These are phyloP conservation scores for Phocoena sinus DNA, from an alignment of 2,113 vertebrate genomes.

Conservation along the genomic window DNA sequence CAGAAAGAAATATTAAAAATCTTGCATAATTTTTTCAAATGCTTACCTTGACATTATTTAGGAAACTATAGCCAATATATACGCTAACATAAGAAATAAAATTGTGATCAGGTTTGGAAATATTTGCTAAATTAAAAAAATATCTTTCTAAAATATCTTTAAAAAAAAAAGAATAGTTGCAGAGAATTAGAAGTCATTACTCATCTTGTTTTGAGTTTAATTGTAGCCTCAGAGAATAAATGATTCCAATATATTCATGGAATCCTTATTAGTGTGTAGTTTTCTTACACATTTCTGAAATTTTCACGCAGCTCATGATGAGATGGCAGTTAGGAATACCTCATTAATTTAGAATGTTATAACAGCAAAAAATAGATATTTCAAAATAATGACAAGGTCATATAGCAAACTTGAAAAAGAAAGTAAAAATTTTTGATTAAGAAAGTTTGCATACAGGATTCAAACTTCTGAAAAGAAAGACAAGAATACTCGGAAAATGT, in stretches of 20 bases:
- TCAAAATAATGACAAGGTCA: not conserved
- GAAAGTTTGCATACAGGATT: not conserved
- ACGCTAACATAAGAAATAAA: not conserved
- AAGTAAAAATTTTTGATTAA: not conserved
- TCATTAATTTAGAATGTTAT: not conserved
- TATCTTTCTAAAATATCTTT: not conserved
- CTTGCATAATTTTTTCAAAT: not conserved
- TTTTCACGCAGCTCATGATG: not conserved
- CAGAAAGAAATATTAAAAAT: not conserved
- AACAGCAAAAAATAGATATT: not conserved
- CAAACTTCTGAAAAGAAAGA: not conserved
- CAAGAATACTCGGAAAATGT: not conserved
- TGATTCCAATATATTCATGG: rapidly evolving
- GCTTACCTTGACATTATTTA: not conserved
- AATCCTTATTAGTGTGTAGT: rapidly evolving
- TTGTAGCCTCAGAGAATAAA: not conserved
- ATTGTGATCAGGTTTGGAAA: not conserved
- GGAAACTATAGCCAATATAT: not conserved
- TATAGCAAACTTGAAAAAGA: not conserved
- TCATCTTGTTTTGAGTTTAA: not conserved
- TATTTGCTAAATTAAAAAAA: not conserved
- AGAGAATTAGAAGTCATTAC: not conserved
- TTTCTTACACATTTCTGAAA: not conserved
- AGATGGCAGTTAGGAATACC: not conserved
- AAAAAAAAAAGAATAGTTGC: not conserved